A percentile compares a stretch with the other conserved stretches of the same genome.
Evolutionary conservation across 2,113 vertebrate genomes (phyloP).

Genomic region (Patagioenas fasciata): DNA sequence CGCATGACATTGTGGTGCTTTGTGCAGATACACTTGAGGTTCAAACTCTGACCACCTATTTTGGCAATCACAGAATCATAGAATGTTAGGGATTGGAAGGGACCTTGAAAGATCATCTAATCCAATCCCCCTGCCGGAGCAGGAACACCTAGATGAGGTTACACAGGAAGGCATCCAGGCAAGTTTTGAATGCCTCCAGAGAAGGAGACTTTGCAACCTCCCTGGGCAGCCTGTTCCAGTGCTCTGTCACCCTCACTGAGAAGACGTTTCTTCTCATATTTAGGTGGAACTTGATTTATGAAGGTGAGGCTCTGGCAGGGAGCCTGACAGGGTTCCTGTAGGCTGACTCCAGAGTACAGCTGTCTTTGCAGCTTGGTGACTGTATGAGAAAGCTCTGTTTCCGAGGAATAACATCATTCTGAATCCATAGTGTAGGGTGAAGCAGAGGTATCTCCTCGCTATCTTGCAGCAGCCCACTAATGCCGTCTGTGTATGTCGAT

Average conservation of each 20-base stretch:
- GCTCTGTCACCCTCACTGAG: too few species aligned
- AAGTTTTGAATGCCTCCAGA: too few species aligned
- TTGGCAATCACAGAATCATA: background rate
- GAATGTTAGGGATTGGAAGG: too few species aligned
- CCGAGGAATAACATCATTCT: background rate
- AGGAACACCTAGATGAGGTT: too few species aligned
- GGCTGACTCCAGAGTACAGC: rapidly evolving
- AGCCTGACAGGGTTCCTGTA: rapidly evolving
- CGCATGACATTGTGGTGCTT: too few species aligned
- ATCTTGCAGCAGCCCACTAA: background rate
- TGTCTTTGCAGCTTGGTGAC: rapidly evolving
- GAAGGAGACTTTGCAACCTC: too few species aligned
- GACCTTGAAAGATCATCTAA: too few species aligned
- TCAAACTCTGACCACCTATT: background rate
- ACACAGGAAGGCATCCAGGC: too few species aligned
- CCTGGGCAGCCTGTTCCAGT: too few species aligned
- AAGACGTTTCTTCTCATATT: too few species aligned
- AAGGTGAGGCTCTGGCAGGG: background rate
- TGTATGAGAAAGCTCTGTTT: rapidly evolving
- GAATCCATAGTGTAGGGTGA: rapidly evolving
- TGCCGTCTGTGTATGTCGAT: rapidly evolving
- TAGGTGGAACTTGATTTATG: too few species aligned
- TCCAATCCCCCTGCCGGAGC: too few species aligned
- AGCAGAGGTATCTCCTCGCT: rapidly evolving
- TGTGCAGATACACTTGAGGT: background rate